Percentiles rank a stretch among this genome's conserved stretches.
phyloP scores from a whole-genome alignment of 2,797 vertebrate genomes.

The Holocentrus rufus region DNA sequence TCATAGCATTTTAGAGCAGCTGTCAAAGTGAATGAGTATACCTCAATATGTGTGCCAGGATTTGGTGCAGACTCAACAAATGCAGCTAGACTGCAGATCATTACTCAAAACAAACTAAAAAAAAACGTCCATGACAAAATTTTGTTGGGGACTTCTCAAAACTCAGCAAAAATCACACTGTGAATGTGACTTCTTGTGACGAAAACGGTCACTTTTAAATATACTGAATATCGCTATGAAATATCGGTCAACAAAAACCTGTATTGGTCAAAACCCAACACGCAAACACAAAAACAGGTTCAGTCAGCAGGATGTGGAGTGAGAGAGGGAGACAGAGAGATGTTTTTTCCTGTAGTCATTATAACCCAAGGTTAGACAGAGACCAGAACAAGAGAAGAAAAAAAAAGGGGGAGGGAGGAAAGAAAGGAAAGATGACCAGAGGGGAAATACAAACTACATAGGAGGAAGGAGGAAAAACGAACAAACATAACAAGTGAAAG shows the following conservation, averaged over 20 bases:
- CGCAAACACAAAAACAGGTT: background rate
- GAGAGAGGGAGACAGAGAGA: background rate
- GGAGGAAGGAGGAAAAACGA: background rate
- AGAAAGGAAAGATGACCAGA: background rate
- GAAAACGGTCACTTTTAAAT: no score
- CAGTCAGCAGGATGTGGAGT: background rate
- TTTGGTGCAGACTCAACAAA: no score
- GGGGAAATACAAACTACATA: background rate
- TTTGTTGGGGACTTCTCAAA: no score
- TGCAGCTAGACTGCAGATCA: no score
- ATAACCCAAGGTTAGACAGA: background rate
- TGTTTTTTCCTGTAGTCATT: slow-evolving; percentile 10
- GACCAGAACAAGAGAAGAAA: background rate
- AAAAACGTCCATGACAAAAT: no score
- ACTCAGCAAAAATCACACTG: no score
- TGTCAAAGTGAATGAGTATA: no score
- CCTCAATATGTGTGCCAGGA: no score
- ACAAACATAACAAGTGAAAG: background rate
- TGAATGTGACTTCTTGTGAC: no score
- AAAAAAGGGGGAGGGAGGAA: background rate
- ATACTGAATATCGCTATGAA: no score
- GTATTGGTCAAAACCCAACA: slow-evolving; percentile 8
- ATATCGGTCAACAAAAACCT: background rate
- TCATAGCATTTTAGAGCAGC: no score
- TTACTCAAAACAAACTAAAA: no score